These are phyloP conservation scores for Leptobrachium ailaonicum DNA, from an alignment of 2,113 vertebrate species.

Conservation along the genomic window DNA sequence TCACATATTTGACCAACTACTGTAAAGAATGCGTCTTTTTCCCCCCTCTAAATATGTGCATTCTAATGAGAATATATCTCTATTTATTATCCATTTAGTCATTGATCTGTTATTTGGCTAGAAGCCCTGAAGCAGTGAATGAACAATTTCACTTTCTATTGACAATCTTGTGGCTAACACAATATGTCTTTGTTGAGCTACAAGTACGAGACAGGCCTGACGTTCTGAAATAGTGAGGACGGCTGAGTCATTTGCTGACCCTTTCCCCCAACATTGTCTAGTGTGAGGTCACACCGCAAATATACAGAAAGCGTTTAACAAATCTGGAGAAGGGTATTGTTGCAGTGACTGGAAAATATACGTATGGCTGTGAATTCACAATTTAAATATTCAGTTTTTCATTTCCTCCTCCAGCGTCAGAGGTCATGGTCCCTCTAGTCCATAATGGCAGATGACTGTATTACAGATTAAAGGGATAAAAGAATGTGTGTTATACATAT, in stretches of 20 bases:
- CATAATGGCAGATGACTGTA: too few species aligned
- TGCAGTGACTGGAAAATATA: too few species aligned
- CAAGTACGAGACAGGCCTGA: constrained; percentile 35
- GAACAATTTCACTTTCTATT: neutral
- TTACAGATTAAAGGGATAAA: too few species aligned
- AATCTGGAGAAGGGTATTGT: too few species aligned
- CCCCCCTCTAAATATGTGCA: constrained; percentile 29
- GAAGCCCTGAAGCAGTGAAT: constrained; percentile 13
- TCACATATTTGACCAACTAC: constrained; percentile 12
- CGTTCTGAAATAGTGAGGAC: constrained; percentile 3
- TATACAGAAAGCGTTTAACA: too few species aligned
- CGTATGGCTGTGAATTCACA: too few species aligned
- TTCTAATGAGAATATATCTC: constrained; percentile 36
- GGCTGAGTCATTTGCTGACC: constrained; percentile 41
- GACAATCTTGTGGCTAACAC: constrained; percentile 16
- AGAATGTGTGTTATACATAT: too few species aligned
- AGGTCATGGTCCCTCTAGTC: too few species aligned
- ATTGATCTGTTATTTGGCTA: constrained; percentile 41
- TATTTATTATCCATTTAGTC: constrained; percentile 11
- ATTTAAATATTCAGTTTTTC: too few species aligned
- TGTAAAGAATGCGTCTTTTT: constrained; percentile 27
- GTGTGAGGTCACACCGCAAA: neutral
- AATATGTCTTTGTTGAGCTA: constrained; percentile 42
- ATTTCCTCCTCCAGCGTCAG: too few species aligned
- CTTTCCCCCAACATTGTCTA: constrained; percentile 14